phyloP scores from a whole-genome alignment of 1,140 invertebrate genomes.

The Xylocopa sonorina region DNA sequence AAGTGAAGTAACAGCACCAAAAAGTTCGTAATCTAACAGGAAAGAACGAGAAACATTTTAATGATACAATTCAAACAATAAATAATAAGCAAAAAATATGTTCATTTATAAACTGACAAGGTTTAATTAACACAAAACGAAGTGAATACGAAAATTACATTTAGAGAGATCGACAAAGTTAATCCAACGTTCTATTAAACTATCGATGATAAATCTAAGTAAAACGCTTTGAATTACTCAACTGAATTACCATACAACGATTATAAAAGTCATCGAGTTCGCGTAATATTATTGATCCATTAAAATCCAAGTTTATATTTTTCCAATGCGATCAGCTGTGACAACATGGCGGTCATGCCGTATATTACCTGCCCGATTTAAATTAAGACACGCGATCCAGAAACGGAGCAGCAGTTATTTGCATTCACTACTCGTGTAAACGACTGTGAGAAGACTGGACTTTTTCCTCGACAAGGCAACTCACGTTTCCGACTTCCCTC shows the following conservation, averaged over 20 bases:
- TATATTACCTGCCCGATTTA: conserved; percentile 58
- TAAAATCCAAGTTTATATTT: conserved; percentile 40
- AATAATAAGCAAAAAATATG: neutral
- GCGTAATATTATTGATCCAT: conserved; percentile 56
- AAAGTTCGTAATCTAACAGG: too few species aligned
- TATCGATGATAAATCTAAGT: neutral
- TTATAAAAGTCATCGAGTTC: conserved; percentile 9
- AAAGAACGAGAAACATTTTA: neutral
- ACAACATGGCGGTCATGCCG: conserved; percentile 63
- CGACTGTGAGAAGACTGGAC: conserved; percentile 16
- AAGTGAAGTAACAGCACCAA: too few species aligned
- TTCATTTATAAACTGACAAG: neutral
- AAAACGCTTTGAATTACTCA: neutral
- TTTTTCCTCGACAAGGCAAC: conserved; percentile 20
- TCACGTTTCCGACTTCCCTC: neutral
- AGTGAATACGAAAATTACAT: neutral
- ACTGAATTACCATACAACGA: too few species aligned
- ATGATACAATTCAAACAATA: neutral
- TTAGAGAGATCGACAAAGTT: neutral
- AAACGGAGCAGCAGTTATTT: conserved; percentile 54
- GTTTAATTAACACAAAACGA: neutral
- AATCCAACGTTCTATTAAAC: neutral
- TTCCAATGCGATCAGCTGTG: conserved; percentile 64
- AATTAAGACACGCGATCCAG: conserved; percentile 54
- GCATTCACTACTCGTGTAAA: conserved; percentile 34